Evolutionary conservation across 2,797 vertebrate genomes (phyloP).

Genomic region (Hoplostethus atlanticus): DNA sequence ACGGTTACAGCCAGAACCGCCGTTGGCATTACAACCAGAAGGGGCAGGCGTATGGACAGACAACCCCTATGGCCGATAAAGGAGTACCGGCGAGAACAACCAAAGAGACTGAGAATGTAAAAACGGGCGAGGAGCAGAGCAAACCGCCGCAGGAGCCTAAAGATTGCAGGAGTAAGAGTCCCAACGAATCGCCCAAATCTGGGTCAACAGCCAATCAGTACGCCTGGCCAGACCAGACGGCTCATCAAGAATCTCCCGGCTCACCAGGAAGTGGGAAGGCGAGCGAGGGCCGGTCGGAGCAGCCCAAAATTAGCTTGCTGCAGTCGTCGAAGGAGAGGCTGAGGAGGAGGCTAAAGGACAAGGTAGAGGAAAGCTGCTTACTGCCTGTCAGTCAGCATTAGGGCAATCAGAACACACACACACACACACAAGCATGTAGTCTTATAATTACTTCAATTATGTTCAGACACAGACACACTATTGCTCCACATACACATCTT

Average conservation of each 20-base stretch:
- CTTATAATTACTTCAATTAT: conserved; percentile 49
- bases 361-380: conserved; percentile 87
- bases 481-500: conserved; percentile 7
- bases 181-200: conserved; percentile 52
- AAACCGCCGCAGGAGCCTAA: conserved; percentile 50
- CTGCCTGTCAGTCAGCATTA: conserved; percentile 71
- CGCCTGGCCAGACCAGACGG: conserved; percentile 33
- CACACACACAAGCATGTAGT: conserved; percentile 28
- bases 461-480: conserved; percentile 8
- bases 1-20: conserved; percentile 96
- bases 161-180: conserved; percentile 54
- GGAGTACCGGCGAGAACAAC: conserved; percentile 81
- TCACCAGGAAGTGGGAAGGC: conserved; percentile 39
- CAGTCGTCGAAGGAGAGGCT: conserved; percentile 98
- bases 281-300: conserved; percentile 71
- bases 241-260: conserved; percentile 51
- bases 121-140: conserved; percentile 82
- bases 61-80: conserved; percentile 53
- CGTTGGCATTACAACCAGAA: conserved; percentile 96
- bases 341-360: conserved; percentile 95
- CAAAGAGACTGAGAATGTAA: conserved; percentile 92
- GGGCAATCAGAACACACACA: conserved; percentile 37
- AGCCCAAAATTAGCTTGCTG: conserved; percentile 91
- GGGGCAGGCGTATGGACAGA: conserved; percentile 71
- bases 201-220: conserved; percentile 41